These are phyloP conservation scores for Colius striatus DNA, from an alignment of 2,113 vertebrate genomes.

Conservation along the genomic window DNA sequence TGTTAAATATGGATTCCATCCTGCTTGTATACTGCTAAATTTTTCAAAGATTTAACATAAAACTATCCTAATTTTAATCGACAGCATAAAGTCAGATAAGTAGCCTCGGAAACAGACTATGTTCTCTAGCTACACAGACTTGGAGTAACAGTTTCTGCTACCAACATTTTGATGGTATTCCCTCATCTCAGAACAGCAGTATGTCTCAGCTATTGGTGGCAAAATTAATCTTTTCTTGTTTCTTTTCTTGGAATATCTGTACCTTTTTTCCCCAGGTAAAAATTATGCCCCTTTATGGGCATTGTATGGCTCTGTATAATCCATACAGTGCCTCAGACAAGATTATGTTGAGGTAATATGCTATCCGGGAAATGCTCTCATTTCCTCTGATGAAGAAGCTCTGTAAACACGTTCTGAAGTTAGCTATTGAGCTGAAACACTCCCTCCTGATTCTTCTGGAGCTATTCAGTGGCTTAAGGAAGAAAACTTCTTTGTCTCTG, in stretches of 20 bases:
- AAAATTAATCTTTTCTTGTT: neutral
- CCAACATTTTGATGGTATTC: neutral
- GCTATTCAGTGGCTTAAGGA: neutral
- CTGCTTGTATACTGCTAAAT: neutral
- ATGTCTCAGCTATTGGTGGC: neutral
- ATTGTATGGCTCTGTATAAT: neutral
- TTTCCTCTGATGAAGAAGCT: neutral
- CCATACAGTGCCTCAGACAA: neutral
- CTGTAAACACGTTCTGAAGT: neutral
- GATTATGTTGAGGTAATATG: neutral
- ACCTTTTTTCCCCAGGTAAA: neutral
- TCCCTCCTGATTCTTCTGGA: neutral
- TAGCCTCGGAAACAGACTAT: neutral
- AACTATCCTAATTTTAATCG: neutral
- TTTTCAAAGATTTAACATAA: slow-evolving; percentile 1
- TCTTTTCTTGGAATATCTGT: neutral
- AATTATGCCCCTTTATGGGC: neutral
- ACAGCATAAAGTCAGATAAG: neutral
- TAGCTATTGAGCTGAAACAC: neutral
- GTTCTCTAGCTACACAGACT: neutral
- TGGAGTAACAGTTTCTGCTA: neutral
- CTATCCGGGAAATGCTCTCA: neutral
- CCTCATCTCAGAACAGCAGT: neutral
- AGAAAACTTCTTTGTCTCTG: neutral
- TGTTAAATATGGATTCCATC: neutral